phyloP scores from a whole-genome alignment of 1,140 invertebrate species.

The Hyposmocoma kahamanoa region DNA sequence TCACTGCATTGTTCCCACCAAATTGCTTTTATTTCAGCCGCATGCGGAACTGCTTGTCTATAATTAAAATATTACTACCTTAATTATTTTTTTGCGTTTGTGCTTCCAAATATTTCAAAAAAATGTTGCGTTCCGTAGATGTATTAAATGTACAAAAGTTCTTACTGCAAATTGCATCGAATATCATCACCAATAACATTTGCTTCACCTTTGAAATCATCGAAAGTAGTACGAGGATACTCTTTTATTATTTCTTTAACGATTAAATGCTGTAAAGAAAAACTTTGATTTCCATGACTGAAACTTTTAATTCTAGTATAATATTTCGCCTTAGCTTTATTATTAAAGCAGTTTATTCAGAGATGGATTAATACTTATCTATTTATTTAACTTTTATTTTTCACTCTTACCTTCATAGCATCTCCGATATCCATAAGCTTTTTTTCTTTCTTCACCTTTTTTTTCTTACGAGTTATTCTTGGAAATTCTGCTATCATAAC shows the following conservation, averaged over 20 bases:
- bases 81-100: not conserved
- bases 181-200: conserved; percentile 43
- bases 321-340: not conserved
- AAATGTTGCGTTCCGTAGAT: not conserved
- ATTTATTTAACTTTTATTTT: conserved; percentile 13
- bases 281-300: not conserved
- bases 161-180: conserved; percentile 31
- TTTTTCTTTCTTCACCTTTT: not conserved
- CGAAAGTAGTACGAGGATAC: conserved; percentile 28
- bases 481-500: conserved; percentile 12
- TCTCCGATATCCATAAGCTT: no score
- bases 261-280: conserved; percentile 27
- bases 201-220: conserved; percentile 43
- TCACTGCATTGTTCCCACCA: conserved; percentile 49
- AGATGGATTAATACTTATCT: not conserved
- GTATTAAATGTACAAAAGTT: not conserved
- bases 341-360: no score
- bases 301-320: not conserved
- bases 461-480: not conserved
- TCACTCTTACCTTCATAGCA: conserved; percentile 19
- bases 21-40: conserved; percentile 30
- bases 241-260: conserved; percentile 29
- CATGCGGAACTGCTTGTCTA: conserved; percentile 24
- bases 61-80: not conserved
- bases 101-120: not conserved